A percentile compares a stretch with the other conserved stretches of the same genome.
These are phyloP conservation scores for Artibeus jamaicensis DNA, from an alignment of 2,797 vertebrate genomes.

Conservation along the genomic window DNA sequence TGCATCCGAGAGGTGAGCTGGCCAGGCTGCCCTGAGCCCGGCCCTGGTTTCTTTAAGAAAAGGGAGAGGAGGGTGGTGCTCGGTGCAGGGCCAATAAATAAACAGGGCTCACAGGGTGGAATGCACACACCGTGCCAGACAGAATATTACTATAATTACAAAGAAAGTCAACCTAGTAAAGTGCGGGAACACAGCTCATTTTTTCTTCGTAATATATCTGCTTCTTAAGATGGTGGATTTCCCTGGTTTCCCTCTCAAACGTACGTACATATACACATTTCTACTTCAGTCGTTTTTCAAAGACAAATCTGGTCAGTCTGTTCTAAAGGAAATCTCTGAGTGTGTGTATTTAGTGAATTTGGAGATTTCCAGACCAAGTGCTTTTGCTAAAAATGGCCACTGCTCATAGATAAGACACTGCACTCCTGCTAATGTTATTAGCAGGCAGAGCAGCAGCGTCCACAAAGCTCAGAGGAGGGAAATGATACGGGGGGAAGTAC, in stretches of 20 bases:
- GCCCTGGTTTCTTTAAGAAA: not conserved
- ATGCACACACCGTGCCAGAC: not conserved
- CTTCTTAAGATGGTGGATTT: constrained; percentile 63
- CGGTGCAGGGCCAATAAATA: constrained; percentile 25
- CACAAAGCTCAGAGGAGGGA: constrained; percentile 35
- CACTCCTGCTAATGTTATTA: constrained; percentile 51
- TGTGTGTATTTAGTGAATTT: not conserved
- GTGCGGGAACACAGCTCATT: constrained; percentile 6
- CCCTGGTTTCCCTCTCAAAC: constrained; percentile 42
- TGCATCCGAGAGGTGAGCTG: constrained; percentile 58
- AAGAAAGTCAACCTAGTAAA: constrained; percentile 55
- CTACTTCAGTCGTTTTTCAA: not conserved
- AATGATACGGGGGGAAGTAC: not conserved
- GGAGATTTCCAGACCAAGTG: constrained; percentile 15
- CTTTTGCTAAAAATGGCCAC: constrained; percentile 45
- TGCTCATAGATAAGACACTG: not conserved
- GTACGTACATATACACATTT: not conserved
- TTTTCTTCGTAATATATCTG: constrained; percentile 33
- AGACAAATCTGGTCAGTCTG: not conserved
- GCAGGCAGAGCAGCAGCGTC: not conserved
- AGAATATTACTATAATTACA: constrained; percentile 60
- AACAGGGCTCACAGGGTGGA: constrained; percentile 56
- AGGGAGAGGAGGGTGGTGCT: not conserved
- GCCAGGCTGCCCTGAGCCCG: constrained; percentile 53
- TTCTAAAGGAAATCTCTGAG: not conserved